Conservation (phyloP, 2,113 vertebrate genomes). For the Rutilus rutilus region DNA sequence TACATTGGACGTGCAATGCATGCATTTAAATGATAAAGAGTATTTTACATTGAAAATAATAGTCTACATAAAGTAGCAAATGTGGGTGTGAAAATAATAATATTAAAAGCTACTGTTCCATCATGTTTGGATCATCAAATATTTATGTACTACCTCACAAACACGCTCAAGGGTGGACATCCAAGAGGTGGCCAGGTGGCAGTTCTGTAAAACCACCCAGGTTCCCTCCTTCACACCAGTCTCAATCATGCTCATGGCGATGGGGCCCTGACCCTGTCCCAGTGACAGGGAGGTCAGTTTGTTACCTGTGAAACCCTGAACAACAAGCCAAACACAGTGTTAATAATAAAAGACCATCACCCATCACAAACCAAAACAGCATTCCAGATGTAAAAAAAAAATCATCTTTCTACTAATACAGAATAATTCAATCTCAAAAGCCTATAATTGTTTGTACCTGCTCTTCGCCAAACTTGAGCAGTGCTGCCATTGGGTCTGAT, state of each 20-base stretch:
- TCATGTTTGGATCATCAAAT: not conserved
- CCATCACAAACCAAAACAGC: not conserved
- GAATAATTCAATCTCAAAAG: not conserved
- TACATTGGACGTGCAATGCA: not conserved
- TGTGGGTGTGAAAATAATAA: not conserved
- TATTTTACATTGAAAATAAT: too few species aligned
- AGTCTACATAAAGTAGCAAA: not conserved
- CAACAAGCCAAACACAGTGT: not conserved
- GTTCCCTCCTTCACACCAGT: conserved; percentile 83
- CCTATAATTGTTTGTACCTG: conserved; percentile 71
- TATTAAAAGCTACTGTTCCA: not conserved
- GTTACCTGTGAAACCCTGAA: conserved; percentile 82
- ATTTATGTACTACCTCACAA: conserved; percentile 80
- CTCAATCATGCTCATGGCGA: conserved; percentile 87
- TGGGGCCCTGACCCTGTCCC: conserved; percentile 91
- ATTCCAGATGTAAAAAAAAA: not conserved
- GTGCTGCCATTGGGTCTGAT: conserved; percentile 84
- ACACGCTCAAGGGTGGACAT: conserved; percentile 88
- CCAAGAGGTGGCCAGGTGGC: conserved; percentile 91
- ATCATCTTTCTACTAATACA: not conserved
- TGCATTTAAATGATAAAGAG: too few species aligned
- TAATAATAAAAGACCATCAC: not conserved
- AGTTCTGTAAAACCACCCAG: conserved; percentile 92
- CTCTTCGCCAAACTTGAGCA: conserved; percentile 87
- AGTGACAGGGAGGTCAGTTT: conserved; percentile 88